Evolutionary conservation across 1,140 invertebrate species (phyloP).

Genomic region (Venustaconcha ellipsiformis): DNA sequence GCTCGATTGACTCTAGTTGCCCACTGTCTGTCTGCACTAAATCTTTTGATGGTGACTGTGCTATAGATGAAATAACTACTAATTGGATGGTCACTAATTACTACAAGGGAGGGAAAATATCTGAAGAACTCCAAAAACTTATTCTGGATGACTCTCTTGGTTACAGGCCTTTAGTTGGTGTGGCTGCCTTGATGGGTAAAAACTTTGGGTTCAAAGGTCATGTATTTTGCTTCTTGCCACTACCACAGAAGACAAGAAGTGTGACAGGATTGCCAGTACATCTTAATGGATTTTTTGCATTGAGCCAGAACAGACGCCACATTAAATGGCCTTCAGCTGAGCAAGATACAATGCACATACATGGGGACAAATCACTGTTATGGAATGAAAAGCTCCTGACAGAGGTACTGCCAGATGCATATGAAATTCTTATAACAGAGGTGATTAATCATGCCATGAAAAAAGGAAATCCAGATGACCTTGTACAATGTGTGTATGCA

Average conservation of each 20-base stretch:
- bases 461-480: neutral
- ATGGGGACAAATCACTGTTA: constrained; percentile 42
- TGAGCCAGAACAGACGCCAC: constrained; percentile 57
- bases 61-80: neutral
- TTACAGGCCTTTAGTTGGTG: constrained; percentile 56
- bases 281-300: constrained; percentile 60
- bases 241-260: constrained; percentile 45
- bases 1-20: too few species aligned
- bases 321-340: constrained; percentile 58
- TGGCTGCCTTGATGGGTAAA: constrained; percentile 37
- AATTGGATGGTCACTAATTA: constrained; percentile 40
- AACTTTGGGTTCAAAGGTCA: constrained; percentile 40
- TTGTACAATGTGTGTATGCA: constrained; percentile 12
- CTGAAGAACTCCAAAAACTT: constrained; percentile 26
- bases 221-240: constrained; percentile 62
- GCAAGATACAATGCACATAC: constrained; percentile 23
- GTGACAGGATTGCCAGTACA: constrained; percentile 61
- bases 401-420: constrained; percentile 51
- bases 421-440: constrained; percentile 24
- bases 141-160: constrained; percentile 29
- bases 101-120: constrained; percentile 25
- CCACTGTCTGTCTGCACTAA: too few species aligned
- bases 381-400: constrained; percentile 57
- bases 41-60: too few species aligned
- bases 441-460: constrained; percentile 6